Conservation (phyloP, 2,888 invertebrate species). For the Cepaea hortensis region DNA sequence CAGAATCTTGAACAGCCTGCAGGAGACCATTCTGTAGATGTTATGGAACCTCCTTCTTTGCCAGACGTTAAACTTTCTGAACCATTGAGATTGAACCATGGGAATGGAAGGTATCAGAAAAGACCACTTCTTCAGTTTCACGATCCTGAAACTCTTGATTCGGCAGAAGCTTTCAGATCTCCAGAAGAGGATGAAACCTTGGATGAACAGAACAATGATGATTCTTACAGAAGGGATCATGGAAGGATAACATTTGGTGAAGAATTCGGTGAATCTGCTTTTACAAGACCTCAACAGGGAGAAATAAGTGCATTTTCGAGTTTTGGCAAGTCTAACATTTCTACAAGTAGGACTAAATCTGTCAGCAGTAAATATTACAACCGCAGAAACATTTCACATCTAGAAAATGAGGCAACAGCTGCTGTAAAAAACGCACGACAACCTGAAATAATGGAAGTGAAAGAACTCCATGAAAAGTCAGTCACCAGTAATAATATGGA, state of each 20-base stretch:
- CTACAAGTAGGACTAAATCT: neutral
- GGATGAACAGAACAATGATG: neutral
- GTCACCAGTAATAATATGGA: no score
- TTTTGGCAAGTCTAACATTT: conserved; percentile 17
- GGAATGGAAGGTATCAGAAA: neutral
- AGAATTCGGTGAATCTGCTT: conserved; percentile 10
- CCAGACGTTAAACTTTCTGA: neutral
- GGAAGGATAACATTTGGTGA: conserved; percentile 1
- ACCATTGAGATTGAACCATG: neutral
- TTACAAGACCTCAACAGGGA: conserved; percentile 18
- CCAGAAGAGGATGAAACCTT: neutral
- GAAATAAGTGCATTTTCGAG: conserved; percentile 16
- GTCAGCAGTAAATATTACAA: neutral
- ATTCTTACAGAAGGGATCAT: neutral
- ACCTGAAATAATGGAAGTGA: no score
- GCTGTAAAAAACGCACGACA: neutral
- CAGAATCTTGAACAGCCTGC: neutral
- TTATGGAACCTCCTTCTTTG: neutral
- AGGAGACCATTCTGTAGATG: neutral
- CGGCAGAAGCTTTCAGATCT: neutral
- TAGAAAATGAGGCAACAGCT: neutral
- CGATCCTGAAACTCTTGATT: conserved; percentile 11
- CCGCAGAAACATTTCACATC: neutral
- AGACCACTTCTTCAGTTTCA: neutral
- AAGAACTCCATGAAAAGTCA: no score